A percentile compares a stretch with the other conserved stretches of the same genome.
These are phyloP conservation scores for Melitaea cinxia DNA, from an alignment of 1,140 invertebrate species.

Conservation along the genomic window DNA sequence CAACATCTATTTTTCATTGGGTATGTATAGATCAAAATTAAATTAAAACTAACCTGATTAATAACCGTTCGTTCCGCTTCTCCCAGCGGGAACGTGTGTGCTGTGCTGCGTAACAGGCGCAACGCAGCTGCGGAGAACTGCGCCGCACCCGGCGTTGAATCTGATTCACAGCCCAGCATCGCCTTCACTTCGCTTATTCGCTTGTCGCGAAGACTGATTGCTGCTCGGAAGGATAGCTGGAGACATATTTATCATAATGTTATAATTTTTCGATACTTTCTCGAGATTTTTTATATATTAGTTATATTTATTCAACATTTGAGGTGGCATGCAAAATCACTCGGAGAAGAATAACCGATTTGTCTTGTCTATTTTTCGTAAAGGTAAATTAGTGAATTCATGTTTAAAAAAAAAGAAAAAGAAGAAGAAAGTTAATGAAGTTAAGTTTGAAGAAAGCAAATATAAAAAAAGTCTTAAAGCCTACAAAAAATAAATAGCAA, in stretches of 20 bases:
- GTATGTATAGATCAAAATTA: neutral
- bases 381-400: no score
- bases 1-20: no score
- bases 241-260: conserved; percentile 26
- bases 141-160: conserved; percentile 54
- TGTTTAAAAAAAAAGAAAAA: no score
- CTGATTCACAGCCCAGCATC: conserved; percentile 76
- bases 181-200: conserved; percentile 82
- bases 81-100: conserved; percentile 82
- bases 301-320: neutral
- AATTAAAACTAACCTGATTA: conserved; percentile 69
- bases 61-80: conserved; percentile 85
- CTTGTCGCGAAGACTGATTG: conserved; percentile 83
- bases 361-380: no score
- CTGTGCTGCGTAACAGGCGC: conserved; percentile 78
- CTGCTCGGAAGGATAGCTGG: conserved; percentile 85
- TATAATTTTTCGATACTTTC: no score
- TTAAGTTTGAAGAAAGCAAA: neutral
- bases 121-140: conserved; percentile 75
- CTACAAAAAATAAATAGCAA: neutral
- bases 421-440: no score
- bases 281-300: no score
- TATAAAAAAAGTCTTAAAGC: neutral
- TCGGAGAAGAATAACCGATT: no score
- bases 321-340: no score